Conservation (phyloP, 2,888 invertebrate species). For the Atethmia centrago region DNA sequence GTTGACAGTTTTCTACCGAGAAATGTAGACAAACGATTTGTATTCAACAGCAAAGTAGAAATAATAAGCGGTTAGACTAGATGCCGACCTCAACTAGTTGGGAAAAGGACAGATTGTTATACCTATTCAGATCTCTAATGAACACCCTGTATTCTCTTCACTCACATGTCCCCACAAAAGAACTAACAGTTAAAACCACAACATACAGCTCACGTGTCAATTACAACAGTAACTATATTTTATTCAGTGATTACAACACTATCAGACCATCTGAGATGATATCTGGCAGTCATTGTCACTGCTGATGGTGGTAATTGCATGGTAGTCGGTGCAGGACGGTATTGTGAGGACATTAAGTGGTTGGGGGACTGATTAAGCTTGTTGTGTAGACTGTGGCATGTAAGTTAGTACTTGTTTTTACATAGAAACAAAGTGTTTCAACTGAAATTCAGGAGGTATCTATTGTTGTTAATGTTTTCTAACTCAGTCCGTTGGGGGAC, state of each 20-base stretch:
- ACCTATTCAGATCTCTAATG: background rate
- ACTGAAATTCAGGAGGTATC: background rate
- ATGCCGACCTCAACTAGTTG: background rate
- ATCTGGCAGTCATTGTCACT: conserved; percentile 33
- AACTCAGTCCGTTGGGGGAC: background rate
- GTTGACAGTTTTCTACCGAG: too few species aligned
- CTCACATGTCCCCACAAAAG: conserved; percentile 37
- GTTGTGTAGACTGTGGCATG: background rate
- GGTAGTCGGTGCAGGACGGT: background rate
- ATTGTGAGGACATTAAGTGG: background rate
- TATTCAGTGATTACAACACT: conserved; percentile 26
- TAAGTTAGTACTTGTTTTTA: background rate
- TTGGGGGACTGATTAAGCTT: background rate
- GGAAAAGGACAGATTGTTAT: background rate
- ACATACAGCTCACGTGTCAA: conserved; percentile 20
- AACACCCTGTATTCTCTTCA: background rate
- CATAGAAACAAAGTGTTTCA: background rate
- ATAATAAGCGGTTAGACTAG: background rate
- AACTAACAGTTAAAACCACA: conserved; percentile 31
- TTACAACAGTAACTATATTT: background rate
- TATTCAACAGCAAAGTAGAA: too few species aligned
- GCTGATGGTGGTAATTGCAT: background rate
- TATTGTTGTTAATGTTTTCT: background rate
- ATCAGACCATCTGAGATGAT: conserved; percentile 52
- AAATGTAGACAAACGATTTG: too few species aligned